Evolutionary conservation across 2,888 invertebrate genomes (phyloP), one percentile per base, ranked within the genome.

Genomic region (Polydrusus cervinus): DNA sequence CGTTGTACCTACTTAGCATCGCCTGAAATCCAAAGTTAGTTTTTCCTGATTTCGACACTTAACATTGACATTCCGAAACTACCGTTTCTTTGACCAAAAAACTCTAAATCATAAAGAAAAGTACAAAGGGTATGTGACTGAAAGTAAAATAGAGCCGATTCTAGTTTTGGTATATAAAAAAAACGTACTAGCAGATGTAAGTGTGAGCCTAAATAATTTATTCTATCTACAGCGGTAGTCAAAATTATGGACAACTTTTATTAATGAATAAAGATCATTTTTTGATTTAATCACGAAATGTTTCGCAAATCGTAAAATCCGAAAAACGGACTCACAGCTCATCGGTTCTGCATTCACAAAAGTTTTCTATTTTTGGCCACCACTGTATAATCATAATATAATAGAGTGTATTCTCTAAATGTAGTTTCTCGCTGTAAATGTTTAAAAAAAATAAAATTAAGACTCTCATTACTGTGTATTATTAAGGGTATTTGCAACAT

Each of bases 111-210:
- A 67, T 65, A 70, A 40, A 66, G 75, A 75, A 74, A 75, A 75
- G 75, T 75, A 75, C 75, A 75, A 75, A 75, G 70, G 75, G 75
- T 45, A 66, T 70, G 66, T 38, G 75, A 75, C 75, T 75, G 75
- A 75, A 30, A 70, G 75, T 60, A 65, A 75, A 43, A 65, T 71
- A 75, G 53, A 71, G 66, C 43, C 60, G 71, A 71, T 51, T 66
- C 43, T 75, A 71, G 75, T 70, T 75, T 75, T 75, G 70, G 75
- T 71, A 75, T 53, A 49, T 61, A 61, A n/a, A n/a, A 25, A 65
- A 60, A 73, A 67, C 55, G 65, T 72, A 71, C 51, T 53, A 73
- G 62, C 51, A 43, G 43, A 14, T 47, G 49, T 57, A 66, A 60
- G 51, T 61, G 30, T 55, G 55, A 45, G 68, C 74, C 68, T 74